Percentiles rank a stretch among this genome's conserved stretches.
Evolutionary conservation across 2,113 vertebrate species (phyloP).

Genomic region (Poecile atricapillus): DNA sequence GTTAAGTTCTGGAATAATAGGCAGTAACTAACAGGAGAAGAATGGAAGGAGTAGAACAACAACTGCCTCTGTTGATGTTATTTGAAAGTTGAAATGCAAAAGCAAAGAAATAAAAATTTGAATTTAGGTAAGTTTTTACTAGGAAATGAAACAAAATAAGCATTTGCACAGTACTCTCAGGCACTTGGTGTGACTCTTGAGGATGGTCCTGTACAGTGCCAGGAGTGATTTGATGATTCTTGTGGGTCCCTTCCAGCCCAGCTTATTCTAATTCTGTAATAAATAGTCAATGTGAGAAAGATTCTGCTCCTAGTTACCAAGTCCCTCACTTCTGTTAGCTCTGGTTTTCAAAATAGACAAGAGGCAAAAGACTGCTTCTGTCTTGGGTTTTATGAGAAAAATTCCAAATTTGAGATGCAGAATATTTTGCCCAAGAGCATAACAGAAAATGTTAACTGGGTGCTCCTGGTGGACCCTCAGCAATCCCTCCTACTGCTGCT

Average conservation of each 20-base stretch:
- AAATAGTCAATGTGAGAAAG: not conserved
- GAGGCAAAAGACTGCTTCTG: not conserved
- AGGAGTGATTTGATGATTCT: not conserved
- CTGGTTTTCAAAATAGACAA: not conserved
- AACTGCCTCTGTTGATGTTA: not conserved
- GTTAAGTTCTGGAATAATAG: not conserved
- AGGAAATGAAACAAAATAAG: not conserved
- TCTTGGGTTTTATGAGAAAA: not conserved
- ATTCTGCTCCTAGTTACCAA: not conserved
- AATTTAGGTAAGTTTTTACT: not conserved
- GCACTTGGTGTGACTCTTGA: not conserved
- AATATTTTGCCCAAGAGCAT: not conserved
- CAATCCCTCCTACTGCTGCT: not conserved
- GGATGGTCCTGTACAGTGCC: not conserved
- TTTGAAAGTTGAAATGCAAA: not conserved
- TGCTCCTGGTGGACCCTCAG: not conserved
- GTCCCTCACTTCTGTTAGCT: not conserved
- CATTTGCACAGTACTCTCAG: not conserved
- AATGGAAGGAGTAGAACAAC: not conserved
- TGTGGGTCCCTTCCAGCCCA: not conserved
- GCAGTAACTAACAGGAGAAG: not conserved
- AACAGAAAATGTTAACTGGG: not conserved
- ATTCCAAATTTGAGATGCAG: not conserved
- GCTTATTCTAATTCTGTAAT: not conserved
- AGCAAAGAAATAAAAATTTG: not conserved